Evolutionary conservation across 2,113 vertebrate species (phyloP).

Genomic region (Lamprotornis superbus): DNA sequence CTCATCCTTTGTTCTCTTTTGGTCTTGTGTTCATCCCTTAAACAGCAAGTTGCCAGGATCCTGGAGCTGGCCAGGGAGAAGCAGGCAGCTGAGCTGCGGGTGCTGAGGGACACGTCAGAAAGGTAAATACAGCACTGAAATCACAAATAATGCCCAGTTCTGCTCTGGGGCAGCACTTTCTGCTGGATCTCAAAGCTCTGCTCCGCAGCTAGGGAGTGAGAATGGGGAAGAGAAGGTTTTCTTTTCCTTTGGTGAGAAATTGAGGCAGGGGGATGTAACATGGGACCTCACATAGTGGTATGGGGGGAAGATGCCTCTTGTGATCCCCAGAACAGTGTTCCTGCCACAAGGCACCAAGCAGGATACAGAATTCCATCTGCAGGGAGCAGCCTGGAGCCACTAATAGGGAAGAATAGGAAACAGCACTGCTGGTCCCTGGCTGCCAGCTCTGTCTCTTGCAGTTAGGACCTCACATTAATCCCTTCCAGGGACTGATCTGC

Average conservation of each 20-base stretch:
- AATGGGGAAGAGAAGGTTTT: background rate
- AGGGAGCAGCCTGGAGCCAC: background rate
- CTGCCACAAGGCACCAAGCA: background rate
- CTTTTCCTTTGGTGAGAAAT: background rate
- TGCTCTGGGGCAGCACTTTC: background rate
- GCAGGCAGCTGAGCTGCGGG: constrained; percentile 83
- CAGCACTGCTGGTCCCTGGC: background rate
- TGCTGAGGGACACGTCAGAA: constrained; percentile 75
- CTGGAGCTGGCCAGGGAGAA: constrained; percentile 86
- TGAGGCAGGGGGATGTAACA: background rate
- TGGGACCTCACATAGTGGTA: background rate
- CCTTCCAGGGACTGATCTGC: background rate
- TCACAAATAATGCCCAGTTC: background rate
- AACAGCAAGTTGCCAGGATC: constrained; percentile 87
- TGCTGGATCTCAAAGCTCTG: background rate
- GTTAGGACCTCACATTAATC: background rate
- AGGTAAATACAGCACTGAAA: constrained; percentile 65
- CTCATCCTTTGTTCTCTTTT: background rate
- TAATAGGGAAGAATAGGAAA: background rate
- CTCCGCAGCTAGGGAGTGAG: background rate
- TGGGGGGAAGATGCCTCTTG: background rate
- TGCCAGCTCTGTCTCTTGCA: background rate
- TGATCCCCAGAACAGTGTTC: background rate
- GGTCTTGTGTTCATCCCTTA: background rate
- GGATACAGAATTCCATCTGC: background rate